Evolutionary conservation across 2,113 vertebrate genomes (phyloP), one percentile per base, ranked within the genome.

Genomic region (Pollimyrus isidori): DNA sequence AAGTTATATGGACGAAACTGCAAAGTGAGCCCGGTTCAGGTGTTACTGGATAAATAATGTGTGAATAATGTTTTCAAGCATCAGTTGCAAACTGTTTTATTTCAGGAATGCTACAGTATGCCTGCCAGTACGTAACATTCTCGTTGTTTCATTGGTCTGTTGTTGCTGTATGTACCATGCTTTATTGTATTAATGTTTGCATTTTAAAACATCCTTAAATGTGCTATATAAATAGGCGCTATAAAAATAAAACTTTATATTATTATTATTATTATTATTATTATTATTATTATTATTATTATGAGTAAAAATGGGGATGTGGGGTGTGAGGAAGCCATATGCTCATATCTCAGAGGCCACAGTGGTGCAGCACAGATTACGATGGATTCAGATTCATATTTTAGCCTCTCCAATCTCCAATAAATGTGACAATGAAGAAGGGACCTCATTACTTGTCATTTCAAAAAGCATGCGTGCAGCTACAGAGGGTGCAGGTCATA

Each of bases 1-100:
- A 92, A 95, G 90, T 95, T 93, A 95, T 88, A 92, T 92, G 91
- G 95, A 96, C 96, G 95, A 96, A 96, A 94, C 95, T 94, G 95
- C 88, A 93, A 94, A 91, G 93, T 95, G 94, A 95, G 92, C 91
- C 92, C 91, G 93, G 95, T 95, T 96, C 94, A 95, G 94, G 94
- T 94, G 94, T 96, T 95, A 42, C 13, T 62, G 35, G n/a, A 56
- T 52, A n/a, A 23, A 84, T 46, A 50, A 53, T 53, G 52, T 17
- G 52, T 0, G 4, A 19, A 19, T 53, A 53, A 17, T 53, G 50
- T 5, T 53, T 19, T 53, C 15, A 53, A 53, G 50, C 50, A 53
- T 53, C 50, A 53, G 3, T 53, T 53, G 52, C 19, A 53, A 53
- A 53, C 52, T 53, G 52, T 19, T 53, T 53, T 53, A 19, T 53